Percentiles rank a stretch among this genome's conserved stretches.
phyloP scores from a whole-genome alignment of 2,113 vertebrate species.

The Elephas maximus region DNA sequence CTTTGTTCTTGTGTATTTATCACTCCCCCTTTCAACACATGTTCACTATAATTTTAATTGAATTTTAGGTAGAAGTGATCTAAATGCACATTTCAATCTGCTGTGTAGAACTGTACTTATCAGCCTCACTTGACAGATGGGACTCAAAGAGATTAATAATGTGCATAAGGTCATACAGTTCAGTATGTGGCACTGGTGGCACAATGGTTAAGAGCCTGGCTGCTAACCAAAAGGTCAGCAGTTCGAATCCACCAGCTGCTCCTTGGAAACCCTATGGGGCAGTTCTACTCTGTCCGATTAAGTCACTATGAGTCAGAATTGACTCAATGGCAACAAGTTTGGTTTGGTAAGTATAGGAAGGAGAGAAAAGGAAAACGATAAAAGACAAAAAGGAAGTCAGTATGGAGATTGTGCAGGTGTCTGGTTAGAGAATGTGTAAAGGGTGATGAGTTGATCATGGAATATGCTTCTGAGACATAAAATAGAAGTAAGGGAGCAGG shows the following conservation, averaged over 20 bases:
- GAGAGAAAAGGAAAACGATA: not conserved
- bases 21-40: not conserved
- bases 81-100: not conserved
- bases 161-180: not conserved
- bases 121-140: not conserved
- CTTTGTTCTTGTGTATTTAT: slow-evolving; percentile 23
- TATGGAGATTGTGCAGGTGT: not conserved
- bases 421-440: not conserved
- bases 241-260: too few species aligned
- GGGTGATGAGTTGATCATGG: not conserved
- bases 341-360: not conserved
- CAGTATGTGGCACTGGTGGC: not conserved
- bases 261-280: too few species aligned
- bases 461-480: not conserved
- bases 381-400: not conserved
- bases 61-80: not conserved
- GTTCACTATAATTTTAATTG: not conserved
- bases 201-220: too few species aligned
- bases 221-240: too few species aligned
- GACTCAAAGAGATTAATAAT: not conserved
- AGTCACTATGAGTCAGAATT: too few species aligned
- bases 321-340: too few species aligned
- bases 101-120: not conserved
- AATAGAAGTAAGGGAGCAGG: not conserved
- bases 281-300: too few species aligned